phyloP scores from a whole-genome alignment of 2,113 vertebrate genomes.

The Albula glossodonta region DNA sequence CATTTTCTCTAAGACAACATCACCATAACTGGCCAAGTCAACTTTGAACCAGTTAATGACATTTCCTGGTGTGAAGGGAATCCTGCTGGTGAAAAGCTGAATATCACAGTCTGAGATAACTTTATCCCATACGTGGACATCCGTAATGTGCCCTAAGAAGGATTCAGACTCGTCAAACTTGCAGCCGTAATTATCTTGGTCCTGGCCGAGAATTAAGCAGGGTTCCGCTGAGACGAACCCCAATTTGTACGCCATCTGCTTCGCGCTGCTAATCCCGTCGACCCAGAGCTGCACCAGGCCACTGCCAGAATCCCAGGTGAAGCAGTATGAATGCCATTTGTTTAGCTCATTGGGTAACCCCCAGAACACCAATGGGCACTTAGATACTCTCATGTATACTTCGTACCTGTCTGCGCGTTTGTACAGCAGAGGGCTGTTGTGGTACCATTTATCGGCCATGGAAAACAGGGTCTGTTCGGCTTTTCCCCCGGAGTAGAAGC shows the following conservation, averaged over 20 bases:
- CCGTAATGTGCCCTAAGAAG: conserved; percentile 43
- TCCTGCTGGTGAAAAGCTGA: accelerated
- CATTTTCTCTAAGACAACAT: too few species aligned
- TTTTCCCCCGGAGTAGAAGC: conserved; percentile 50
- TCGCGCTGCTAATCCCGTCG: not conserved
- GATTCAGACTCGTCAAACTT: not conserved
- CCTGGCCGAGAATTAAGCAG: conserved; percentile 45
- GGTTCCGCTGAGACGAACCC: not conserved
- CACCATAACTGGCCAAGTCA: too few species aligned
- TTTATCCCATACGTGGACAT: conserved; percentile 35
- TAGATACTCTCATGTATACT: conserved; percentile 33
- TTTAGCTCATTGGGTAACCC: not conserved
- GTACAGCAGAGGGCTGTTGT: conserved; percentile 61
- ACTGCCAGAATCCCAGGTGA: conserved; percentile 23
- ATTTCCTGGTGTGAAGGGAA: not conserved
- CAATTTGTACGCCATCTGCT: conserved; percentile 34
- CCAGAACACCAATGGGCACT: not conserved
- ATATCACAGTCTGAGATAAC: accelerated
- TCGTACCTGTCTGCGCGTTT: conserved; percentile 41
- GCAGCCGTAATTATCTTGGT: conserved; percentile 31
- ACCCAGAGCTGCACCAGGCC: conserved; percentile 42
- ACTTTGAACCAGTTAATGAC: conserved; percentile 24
- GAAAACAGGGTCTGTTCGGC: conserved; percentile 63
- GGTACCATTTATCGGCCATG: conserved; percentile 29
- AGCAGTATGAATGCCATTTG: not conserved